Conservation (phyloP, 2,113 vertebrate species). For the Oryzias melastigma region DNA sequence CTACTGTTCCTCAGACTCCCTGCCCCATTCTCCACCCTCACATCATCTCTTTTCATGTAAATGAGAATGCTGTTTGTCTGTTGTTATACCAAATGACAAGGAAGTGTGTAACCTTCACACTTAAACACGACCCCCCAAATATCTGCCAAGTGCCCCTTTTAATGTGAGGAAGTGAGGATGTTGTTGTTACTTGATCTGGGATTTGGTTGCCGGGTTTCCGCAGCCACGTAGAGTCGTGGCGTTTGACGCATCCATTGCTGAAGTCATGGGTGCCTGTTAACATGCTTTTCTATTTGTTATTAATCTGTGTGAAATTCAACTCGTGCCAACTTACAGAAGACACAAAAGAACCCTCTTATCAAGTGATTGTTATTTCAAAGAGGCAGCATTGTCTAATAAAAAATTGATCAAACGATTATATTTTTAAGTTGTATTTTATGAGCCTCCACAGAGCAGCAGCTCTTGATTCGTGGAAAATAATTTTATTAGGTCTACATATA, state of each 20-base stretch:
- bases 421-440: no score
- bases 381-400: no score
- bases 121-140: constrained; percentile 75
- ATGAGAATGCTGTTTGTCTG: constrained; percentile 77
- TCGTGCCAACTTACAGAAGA: no score
- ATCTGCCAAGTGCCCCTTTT: constrained; percentile 76
- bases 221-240: constrained; percentile 36
- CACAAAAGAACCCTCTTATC: no score
- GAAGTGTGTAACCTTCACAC: constrained; percentile 81
- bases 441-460: no score
- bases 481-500: no score
- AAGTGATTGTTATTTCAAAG: no score
- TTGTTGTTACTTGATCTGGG: not conserved
- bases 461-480: no score
- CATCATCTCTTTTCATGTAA: constrained; percentile 81
- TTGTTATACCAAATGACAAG: constrained; percentile 84
- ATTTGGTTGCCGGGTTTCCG: constrained; percentile 33
- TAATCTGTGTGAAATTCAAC: not conserved
- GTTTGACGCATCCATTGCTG: constrained; percentile 53
- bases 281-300: constrained; percentile 45
- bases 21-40: constrained; percentile 36
- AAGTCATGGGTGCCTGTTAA: constrained; percentile 54
- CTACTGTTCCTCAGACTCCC: constrained; percentile 16
- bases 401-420: no score
- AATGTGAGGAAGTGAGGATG: constrained; percentile 62